Evolutionary conservation across 2,113 vertebrate genomes (phyloP).

Genomic region (Forbesichthys agassizii): DNA sequence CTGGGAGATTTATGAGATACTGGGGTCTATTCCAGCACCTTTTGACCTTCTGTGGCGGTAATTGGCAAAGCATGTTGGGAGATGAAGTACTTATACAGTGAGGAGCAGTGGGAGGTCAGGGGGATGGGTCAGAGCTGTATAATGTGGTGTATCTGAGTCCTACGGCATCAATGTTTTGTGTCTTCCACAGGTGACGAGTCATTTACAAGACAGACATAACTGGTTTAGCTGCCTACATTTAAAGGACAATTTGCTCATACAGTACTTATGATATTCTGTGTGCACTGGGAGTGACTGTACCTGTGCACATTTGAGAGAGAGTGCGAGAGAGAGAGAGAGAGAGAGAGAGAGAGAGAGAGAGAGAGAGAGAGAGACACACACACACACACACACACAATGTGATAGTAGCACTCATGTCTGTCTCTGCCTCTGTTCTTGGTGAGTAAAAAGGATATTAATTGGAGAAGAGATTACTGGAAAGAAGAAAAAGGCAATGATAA

Average conservation of each 20-base stretch:
- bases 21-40: constrained; percentile 45
- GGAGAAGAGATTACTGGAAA: constrained; percentile 32
- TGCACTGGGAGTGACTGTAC: constrained; percentile 28
- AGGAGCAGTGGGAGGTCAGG: constrained; percentile 38
- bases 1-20: constrained; percentile 61
- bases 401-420: constrained; percentile 15
- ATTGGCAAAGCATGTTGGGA: constrained; percentile 55
- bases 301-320: constrained; percentile 2
- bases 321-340: not conserved
- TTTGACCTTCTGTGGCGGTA: constrained; percentile 56
- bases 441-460: constrained; percentile 48
- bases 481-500: constrained; percentile 34
- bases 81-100: constrained; percentile 58
- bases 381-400: not conserved
- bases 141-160: constrained; percentile 54
- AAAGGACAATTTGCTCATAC: constrained; percentile 25
- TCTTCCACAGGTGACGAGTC: constrained; percentile 51
- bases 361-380: not conserved
- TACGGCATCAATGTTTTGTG: constrained; percentile 35
- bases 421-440: constrained; percentile 36
- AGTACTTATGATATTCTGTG: constrained; percentile 43
- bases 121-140: constrained; percentile 42
- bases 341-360: not conserved
- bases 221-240: constrained; percentile 38
- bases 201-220: constrained; percentile 32